Evolutionary conservation across 2,888 invertebrate species (phyloP).

Genomic region (Ligdia adustata): DNA sequence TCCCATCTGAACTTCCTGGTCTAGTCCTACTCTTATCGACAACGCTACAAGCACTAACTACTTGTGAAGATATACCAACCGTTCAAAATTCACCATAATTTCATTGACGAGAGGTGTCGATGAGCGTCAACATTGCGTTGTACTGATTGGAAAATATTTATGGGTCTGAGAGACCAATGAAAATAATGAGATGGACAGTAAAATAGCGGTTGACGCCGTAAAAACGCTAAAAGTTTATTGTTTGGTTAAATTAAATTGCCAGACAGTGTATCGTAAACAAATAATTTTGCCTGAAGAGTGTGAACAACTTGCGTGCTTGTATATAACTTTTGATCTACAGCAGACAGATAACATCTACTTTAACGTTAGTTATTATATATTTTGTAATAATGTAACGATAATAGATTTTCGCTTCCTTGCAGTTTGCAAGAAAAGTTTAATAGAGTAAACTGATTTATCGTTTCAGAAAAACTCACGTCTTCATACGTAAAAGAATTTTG

Average conservation of each 20-base stretch:
- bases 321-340: constrained; percentile 1
- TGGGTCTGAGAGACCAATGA: constrained; percentile 34
- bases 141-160: constrained; percentile 40
- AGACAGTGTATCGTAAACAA: constrained; percentile 2
- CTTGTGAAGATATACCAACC: constrained; percentile 36
- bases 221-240: constrained; percentile 22
- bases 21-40: too few relatives aligned
- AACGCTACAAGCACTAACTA: not conserved
- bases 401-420: too few relatives aligned
- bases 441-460: not conserved
- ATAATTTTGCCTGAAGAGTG: not conserved
- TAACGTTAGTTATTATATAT: not conserved
- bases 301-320: not conserved
- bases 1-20: too few relatives aligned
- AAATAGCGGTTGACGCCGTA: constrained; percentile 25
- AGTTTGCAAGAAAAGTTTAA: too few relatives aligned
- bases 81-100: too few relatives aligned
- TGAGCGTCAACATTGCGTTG: constrained; percentile 51
- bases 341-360: not conserved
- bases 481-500: not conserved
- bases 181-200: constrained; percentile 26
- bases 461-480: not conserved
- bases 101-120: too few relatives aligned
- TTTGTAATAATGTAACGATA: too few relatives aligned
- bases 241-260: constrained; percentile 25